Evolutionary conservation across 2,113 vertebrate genomes (phyloP), one percentile per base, ranked within the genome.

Genomic region (Thinocorus orbignyianus): DNA sequence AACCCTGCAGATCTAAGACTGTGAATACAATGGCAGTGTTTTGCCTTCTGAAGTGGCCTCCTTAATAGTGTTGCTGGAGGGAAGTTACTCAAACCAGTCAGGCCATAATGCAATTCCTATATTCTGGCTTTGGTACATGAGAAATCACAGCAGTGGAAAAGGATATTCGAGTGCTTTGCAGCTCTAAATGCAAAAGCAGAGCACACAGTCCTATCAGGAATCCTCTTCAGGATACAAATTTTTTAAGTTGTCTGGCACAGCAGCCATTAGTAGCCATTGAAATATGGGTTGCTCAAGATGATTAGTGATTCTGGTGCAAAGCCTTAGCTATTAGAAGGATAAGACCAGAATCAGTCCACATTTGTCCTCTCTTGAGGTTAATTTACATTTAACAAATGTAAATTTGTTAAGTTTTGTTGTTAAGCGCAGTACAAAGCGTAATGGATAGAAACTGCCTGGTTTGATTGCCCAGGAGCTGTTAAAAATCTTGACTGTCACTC

Each of bases 221-320:
- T 72, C 55, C 79, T 33, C 51, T 62, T 80, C 19, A 77, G 61
- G 82, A 78, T 74, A 35, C 10, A 62, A 35, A 20, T 37, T 80
- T 91, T 94, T 77, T 5, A 78, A 58, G 11, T 64, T 91, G n/a
- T 57, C 12, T 72, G 74, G 33, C 30, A 69, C 26, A 76, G 57
- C 58, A 68, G 9, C 52, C 31, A 51, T 77, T 90, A 64, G 64
- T 83, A 87, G 48, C 24, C 60, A 51, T 41, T 54, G 39, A 95
- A 69, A 85, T 4, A 44, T 6, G 6, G 8, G 5, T 82, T 95
- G 73, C 61, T 91, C 78, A 61, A 87, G 55, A 93, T 72, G 25
- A 93, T 85, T 84, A 88, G 58, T 78, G 44, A 64, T 86, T 88
- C 41, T 64, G 52, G 46, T 37, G 83, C 57, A 92, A 95, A 97